A percentile compares a stretch with the other conserved stretches of the same genome.
These are phyloP conservation scores for Sapajus apella DNA, from an alignment of 2,113 vertebrate species.

Conservation along the genomic window DNA sequence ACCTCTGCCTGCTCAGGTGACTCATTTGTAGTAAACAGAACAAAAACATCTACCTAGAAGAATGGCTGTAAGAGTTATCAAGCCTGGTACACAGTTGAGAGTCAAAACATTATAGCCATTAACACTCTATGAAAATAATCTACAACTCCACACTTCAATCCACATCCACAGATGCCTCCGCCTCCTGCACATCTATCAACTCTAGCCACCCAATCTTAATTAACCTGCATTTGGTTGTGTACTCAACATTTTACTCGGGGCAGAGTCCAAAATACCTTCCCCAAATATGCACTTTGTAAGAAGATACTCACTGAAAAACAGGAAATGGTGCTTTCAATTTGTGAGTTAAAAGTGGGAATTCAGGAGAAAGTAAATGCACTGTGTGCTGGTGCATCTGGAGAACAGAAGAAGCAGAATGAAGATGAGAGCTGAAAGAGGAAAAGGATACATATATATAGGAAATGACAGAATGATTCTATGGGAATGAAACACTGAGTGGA, in stretches of 20 bases:
- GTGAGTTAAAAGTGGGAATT: background rate
- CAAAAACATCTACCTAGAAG: background rate
- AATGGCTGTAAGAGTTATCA: background rate
- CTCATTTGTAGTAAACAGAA: background rate
- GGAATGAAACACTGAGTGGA: background rate
- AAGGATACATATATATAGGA: background rate
- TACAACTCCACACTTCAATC: background rate
- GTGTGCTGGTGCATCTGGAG: background rate
- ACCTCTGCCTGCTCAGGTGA: background rate
- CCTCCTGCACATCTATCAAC: background rate
- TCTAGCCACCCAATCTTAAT: background rate
- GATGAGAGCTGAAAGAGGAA: background rate
- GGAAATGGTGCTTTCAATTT: background rate
- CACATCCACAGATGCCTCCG: background rate
- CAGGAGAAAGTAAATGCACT: background rate
- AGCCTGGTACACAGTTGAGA: background rate
- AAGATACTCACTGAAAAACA: background rate
- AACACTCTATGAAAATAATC: background rate
- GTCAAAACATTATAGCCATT: background rate
- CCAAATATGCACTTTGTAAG: background rate
- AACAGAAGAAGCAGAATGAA: background rate
- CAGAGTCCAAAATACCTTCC: background rate
- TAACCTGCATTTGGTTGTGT: background rate
- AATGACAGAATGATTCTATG: background rate
- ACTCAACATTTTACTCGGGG: background rate